Conservation (phyloP, 2,797 vertebrate species). For the Karalla daura region DNA sequence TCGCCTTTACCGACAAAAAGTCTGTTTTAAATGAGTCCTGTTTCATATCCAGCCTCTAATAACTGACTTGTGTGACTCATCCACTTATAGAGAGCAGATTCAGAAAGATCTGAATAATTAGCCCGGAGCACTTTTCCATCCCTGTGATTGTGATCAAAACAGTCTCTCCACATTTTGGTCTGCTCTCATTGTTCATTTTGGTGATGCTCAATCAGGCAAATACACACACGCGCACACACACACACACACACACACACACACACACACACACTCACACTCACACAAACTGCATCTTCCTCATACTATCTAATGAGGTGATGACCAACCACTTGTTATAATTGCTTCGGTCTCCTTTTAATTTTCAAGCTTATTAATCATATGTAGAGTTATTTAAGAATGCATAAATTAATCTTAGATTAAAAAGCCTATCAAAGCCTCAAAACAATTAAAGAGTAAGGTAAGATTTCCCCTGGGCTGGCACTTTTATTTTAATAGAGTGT, state of each 20-base stretch:
- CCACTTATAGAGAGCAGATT: conserved; percentile 8
- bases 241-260: conserved; percentile 63
- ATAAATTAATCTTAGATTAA: conserved; percentile 99
- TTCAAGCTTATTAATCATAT: conserved; percentile 99
- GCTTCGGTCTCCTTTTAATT: conserved; percentile 99
- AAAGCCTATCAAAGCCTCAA: conserved; percentile 99
- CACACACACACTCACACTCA: conserved; percentile 47
- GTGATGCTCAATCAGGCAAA: conserved; percentile 58
- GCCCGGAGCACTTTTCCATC: conserved; percentile 43
- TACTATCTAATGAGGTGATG: conserved; percentile 99
- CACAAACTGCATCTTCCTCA: conserved; percentile 89
- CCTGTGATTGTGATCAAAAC: conserved; percentile 37
- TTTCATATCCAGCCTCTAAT: not conserved
- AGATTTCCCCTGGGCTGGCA: conserved; percentile 98
- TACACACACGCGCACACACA: conserved; percentile 53
- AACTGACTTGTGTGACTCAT: conserved; percentile 15
- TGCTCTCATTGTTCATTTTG: conserved; percentile 46
- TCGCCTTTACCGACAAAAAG: conserved; percentile 7
- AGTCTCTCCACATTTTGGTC: conserved; percentile 23
- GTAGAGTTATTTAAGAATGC: conserved; percentile 99
- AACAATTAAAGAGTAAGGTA: conserved; percentile 99
- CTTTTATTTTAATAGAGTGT: conserved; percentile 99
- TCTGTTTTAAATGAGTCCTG: not conserved
- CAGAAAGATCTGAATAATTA: conserved; percentile 55
- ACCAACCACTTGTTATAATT: conserved; percentile 99